Percentiles rank a stretch among this genome's conserved stretches.
These are phyloP conservation scores for Mus caroli DNA, from an alignment of 2,797 vertebrate species.

Conservation along the genomic window DNA sequence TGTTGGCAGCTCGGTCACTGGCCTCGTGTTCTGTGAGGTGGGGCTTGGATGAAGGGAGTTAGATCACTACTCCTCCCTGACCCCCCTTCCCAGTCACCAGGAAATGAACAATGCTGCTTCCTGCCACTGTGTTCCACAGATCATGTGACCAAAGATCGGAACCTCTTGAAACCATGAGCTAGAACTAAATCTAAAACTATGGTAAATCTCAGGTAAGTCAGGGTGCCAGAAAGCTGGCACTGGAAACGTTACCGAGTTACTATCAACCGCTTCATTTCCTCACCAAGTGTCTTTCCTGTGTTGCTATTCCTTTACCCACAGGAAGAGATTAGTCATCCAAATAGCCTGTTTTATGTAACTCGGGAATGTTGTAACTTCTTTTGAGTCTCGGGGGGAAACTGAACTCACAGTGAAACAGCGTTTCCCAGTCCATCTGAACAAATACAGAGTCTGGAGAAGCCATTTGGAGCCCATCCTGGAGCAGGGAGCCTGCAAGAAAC, in stretches of 20 bases:
- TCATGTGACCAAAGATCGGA: background rate
- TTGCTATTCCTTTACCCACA: slow-evolving; percentile 25
- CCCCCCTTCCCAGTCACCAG: background rate
- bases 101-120: background rate
- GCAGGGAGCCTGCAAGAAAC: slow-evolving; percentile 54
- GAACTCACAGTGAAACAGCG: background rate
- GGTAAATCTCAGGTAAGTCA: background rate
- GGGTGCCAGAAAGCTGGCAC: background rate
- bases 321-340: slow-evolving; percentile 2
- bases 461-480: slow-evolving; percentile 47
- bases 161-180: background rate
- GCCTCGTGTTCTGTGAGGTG: background rate
- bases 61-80: background rate
- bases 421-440: slow-evolving; percentile 47
- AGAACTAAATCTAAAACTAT: background rate
- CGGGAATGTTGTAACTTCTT: background rate
- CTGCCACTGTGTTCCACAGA: too few species aligned
- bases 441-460: slow-evolving; percentile 13
- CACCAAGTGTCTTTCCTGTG: background rate
- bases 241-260: background rate
- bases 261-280: background rate
- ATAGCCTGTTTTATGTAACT: background rate
- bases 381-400: background rate
- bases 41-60: background rate
- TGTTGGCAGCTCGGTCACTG: background rate